phyloP scores from a whole-genome alignment of 2,888 invertebrate species.

The Ophion costatus region DNA sequence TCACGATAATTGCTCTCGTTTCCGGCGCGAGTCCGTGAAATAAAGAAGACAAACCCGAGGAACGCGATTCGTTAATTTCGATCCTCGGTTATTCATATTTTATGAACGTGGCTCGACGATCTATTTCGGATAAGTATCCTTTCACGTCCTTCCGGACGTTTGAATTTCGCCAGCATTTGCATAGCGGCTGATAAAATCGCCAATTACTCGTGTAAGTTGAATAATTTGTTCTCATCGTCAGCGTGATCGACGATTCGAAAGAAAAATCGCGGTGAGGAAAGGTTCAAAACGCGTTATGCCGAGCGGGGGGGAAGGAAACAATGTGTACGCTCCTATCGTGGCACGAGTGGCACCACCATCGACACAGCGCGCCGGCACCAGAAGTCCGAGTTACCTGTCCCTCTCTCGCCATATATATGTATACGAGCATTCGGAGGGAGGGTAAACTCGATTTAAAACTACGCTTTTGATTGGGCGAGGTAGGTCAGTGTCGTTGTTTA shows the following conservation, averaged over 20 bases:
- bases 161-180: neutral
- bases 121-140: neutral
- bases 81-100: no score
- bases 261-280: neutral
- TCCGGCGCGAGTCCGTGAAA: no score
- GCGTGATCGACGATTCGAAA: neutral
- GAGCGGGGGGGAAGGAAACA: neutral
- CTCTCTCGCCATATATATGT: neutral
- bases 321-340: neutral
- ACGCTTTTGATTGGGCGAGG: conserved; percentile 62
- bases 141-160: neutral
- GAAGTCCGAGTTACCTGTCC: conserved; percentile 5
- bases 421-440: neutral
- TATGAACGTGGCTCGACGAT: neutral
- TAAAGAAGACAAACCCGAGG: no score
- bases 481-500: conserved; percentile 49
- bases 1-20: no score
- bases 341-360: conserved; percentile 12
- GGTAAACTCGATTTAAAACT: conserved; percentile 49
- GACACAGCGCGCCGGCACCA: conserved; percentile 11
- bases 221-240: neutral
- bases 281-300: neutral
- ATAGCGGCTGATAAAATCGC: neutral
- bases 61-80: no score
- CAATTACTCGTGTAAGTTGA: neutral